These are phyloP conservation scores for Eupithecia pulchellata DNA, from an alignment of 2,888 invertebrate genomes.

Conservation along the genomic window DNA sequence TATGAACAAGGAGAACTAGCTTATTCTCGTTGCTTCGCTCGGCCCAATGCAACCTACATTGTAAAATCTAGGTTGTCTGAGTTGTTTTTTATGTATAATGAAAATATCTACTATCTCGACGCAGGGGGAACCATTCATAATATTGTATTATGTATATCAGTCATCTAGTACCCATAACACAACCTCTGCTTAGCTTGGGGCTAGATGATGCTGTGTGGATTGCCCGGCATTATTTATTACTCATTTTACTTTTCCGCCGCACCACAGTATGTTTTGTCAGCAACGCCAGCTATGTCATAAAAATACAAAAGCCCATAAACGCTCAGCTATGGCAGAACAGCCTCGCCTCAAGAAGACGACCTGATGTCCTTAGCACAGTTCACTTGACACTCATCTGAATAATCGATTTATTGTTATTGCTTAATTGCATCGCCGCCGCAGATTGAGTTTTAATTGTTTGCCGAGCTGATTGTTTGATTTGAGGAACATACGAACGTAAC, in stretches of 20 bases:
- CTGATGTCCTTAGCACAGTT: slow-evolving; percentile 5
- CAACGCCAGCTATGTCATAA: slow-evolving; percentile 5
- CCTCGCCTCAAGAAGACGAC: slow-evolving; percentile 4
- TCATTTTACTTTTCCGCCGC: neutral
- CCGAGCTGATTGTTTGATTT: slow-evolving; percentile 28
- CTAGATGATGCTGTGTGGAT: too few relatives aligned
- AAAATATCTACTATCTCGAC: too few relatives aligned
- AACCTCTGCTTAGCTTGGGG: too few relatives aligned
- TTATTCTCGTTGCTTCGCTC: neutral
- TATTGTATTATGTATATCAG: too few relatives aligned
- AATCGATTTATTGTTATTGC: slow-evolving; percentile 33
- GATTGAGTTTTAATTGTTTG: slow-evolving; percentile 37
- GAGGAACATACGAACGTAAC: neutral
- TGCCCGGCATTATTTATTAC: too few relatives aligned
- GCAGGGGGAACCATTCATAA: too few relatives aligned
- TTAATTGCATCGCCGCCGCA: slow-evolving; percentile 29
- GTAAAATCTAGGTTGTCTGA: too few relatives aligned
- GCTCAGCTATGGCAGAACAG: neutral
- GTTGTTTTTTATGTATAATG: too few relatives aligned
- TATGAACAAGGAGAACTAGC: neutral
- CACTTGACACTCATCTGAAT: slow-evolving; percentile 26
- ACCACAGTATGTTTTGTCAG: neutral
- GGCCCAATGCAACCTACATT: neutral
- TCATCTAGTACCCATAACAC: too few relatives aligned
- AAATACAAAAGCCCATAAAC: neutral